phyloP scores from a whole-genome alignment of 64 coral and sea anemone species.

The Stylophora pistillata region DNA sequence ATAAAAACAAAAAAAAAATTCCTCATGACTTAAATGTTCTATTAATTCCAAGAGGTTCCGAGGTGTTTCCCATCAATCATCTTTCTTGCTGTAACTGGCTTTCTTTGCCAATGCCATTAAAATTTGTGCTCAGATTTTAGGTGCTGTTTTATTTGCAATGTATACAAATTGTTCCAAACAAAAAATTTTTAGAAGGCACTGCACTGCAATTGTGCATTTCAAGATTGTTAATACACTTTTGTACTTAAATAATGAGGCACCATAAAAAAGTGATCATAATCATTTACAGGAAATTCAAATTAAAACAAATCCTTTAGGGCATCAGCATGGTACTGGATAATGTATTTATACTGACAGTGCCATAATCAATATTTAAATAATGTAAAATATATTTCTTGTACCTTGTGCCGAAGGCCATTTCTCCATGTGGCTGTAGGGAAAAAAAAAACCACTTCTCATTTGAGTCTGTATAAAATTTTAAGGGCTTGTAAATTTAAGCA shows the following conservation, averaged over 20 bases:
- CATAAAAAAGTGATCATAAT: conserved; percentile 2
- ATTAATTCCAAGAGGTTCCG: conserved; percentile 9
- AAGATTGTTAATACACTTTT: conserved; percentile 17
- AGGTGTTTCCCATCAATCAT: not conserved
- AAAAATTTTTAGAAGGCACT: conserved; percentile 11
- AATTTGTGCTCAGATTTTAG: conserved; percentile 32
- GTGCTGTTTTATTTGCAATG: conserved; percentile 40
- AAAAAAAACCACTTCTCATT: conserved; percentile 14
- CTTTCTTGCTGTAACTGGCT: conserved; percentile 8
- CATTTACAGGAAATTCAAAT: conserved; percentile 10
- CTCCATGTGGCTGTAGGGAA: conserved; percentile 18
- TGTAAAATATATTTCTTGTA: conserved; percentile 44
- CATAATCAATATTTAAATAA: conserved; percentile 55
- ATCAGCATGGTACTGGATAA: conserved; percentile 30
- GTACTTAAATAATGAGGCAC: conserved; percentile 26
- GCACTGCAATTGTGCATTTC: conserved; percentile 13
- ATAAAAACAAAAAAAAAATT: not conserved
- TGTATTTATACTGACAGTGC: conserved; percentile 53
- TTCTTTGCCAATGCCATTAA: not conserved
- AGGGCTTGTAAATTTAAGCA: conserved; percentile 58
- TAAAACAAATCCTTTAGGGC: conserved; percentile 16
- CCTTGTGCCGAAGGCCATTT: conserved; percentile 20
- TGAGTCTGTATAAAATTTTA: conserved; percentile 59
- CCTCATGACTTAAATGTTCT: not conserved
- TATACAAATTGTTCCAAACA: not conserved